Evolutionary conservation across 2,797 vertebrate species (phyloP).

Genomic region (Rhinella marina): DNA sequence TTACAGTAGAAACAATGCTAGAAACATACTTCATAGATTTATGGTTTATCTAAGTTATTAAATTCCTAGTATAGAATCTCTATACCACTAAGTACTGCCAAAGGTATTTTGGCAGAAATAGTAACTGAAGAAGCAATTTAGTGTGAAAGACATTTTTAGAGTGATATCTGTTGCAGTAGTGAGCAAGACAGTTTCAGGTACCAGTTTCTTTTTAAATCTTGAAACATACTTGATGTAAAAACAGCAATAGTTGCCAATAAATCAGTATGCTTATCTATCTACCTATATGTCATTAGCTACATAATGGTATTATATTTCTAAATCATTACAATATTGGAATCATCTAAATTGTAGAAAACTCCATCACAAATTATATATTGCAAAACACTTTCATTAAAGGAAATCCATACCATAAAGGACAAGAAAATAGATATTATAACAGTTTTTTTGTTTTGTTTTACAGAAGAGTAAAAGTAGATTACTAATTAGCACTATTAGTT

Average conservation of each 20-base stretch:
- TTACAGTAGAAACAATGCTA: neutral
- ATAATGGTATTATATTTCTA: neutral
- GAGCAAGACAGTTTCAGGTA: neutral
- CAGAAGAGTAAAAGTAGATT: neutral
- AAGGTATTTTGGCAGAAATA: too few species aligned
- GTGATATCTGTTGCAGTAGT: neutral
- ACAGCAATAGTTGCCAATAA: neutral
- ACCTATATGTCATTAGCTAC: neutral
- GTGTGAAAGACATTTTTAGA: neutral
- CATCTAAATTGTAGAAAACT: neutral
- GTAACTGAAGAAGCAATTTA: neutral
- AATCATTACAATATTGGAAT: neutral
- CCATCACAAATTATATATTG: neutral
- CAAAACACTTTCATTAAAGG: neutral
- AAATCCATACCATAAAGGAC: slow-evolving; percentile 9
- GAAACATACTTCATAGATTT: neutral
- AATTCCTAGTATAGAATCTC: neutral
- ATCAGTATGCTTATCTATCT: neutral
- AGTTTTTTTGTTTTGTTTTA: neutral
- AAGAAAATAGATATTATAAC: neutral
- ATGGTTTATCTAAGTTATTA: neutral
- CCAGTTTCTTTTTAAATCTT: neutral
- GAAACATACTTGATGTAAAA: neutral
- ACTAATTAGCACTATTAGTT: slow-evolving; percentile 13
- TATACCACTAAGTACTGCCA: neutral